Conservation (phyloP, 2,888 invertebrate genomes). For the Elegia similella region DNA sequence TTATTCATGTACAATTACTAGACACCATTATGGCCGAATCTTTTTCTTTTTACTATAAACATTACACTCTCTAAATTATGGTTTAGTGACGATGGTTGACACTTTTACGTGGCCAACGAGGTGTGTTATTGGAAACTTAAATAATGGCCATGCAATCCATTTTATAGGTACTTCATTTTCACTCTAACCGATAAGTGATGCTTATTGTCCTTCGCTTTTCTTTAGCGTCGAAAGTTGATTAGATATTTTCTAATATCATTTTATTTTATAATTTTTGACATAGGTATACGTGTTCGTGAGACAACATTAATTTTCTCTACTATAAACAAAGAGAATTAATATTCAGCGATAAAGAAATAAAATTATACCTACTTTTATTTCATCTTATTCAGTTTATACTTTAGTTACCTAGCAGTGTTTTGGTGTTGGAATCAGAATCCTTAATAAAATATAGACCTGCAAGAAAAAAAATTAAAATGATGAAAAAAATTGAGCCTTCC, state of each 20-base stretch:
- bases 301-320: no score
- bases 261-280: not conserved
- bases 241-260: not conserved
- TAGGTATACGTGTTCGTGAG: not conserved
- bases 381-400: no score
- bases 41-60: not conserved
- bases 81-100: not conserved
- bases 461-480: no score
- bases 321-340: no score
- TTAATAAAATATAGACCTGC: no score
- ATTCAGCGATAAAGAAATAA: no score
- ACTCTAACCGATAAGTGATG: not conserved
- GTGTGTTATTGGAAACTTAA: slow-evolving; percentile 4
- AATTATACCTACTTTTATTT: no score
- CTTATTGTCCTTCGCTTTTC: not conserved
- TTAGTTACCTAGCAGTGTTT: no score
- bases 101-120: slow-evolving; percentile 3
- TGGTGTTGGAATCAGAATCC: no score
- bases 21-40: not conserved
- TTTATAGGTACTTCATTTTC: not conserved
- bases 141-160: not conserved
- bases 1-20: not conserved
- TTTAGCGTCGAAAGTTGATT: not conserved
- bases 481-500: no score
- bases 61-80: not conserved